These are phyloP conservation scores for Podocnemis expansa DNA, from an alignment of 2,113 vertebrate genomes.

Conservation along the genomic window DNA sequence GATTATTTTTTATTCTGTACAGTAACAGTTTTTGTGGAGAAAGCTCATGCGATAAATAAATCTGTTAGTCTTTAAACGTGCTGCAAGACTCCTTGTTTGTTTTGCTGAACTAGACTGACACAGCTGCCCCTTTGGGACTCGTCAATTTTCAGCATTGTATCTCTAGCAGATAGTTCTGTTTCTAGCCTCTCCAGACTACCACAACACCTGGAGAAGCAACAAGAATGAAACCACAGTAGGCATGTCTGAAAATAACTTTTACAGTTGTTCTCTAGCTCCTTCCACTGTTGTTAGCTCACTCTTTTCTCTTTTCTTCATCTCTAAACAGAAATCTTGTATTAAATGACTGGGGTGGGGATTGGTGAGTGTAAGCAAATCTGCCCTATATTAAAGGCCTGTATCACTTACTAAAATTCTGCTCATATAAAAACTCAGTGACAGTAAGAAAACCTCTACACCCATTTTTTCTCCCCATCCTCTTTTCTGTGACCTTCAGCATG, in stretches of 20 bases:
- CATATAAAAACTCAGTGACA: not conserved
- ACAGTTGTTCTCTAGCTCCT: not conserved
- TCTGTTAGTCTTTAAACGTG: too few relatives aligned
- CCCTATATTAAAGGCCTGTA: not conserved
- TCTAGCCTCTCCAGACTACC: not conserved
- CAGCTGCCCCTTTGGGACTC: too few relatives aligned
- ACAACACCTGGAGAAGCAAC: not conserved
- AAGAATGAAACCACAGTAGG: not conserved
- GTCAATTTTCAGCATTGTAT: not conserved
- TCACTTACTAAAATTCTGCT: not conserved
- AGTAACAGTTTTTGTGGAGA: not conserved
- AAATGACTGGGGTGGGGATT: too few relatives aligned
- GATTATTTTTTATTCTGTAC: not conserved
- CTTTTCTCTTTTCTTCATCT: not conserved
- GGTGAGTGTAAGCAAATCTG: too few relatives aligned
- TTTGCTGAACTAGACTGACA: too few relatives aligned
- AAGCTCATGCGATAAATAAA: too few relatives aligned
- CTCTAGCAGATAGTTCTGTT: not conserved
- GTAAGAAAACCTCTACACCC: not conserved
- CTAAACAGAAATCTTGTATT: not conserved
- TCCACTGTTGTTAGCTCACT: not conserved
- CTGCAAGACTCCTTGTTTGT: too few relatives aligned
- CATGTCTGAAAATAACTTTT: not conserved
- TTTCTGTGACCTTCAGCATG: not conserved
- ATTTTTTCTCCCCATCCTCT: not conserved